phyloP scores from a whole-genome alignment of 2,888 invertebrate genomes.

The Epiblema foenella region DNA sequence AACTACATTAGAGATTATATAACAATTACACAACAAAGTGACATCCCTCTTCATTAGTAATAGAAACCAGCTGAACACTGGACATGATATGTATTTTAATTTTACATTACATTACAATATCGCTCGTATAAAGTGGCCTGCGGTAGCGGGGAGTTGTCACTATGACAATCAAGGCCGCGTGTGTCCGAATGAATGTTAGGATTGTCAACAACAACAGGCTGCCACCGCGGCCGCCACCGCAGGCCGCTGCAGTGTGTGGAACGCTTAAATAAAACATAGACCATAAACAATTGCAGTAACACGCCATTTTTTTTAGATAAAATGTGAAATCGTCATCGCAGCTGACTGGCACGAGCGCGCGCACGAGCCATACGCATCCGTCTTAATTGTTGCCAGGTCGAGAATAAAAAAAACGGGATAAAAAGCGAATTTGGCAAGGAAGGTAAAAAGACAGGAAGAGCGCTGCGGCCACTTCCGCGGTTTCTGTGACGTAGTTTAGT shows the following conservation, averaged over 20 bases:
- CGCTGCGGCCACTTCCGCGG: slow-evolving; percentile 82
- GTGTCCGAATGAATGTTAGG: no score
- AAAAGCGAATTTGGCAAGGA: slow-evolving; percentile 76
- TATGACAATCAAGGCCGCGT: no score
- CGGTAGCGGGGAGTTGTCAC: no score
- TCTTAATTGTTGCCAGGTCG: slow-evolving; percentile 62
- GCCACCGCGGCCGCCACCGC: no score
- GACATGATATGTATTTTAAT: no score
- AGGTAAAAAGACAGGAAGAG: slow-evolving; percentile 79
- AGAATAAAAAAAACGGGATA: slow-evolving; percentile 67
- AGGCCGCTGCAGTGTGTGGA: no score
- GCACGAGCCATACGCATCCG: slow-evolving; percentile 76
- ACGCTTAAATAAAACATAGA: slow-evolving; percentile 46
- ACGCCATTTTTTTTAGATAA: slow-evolving; percentile 45
- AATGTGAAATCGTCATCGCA: slow-evolving; percentile 65
- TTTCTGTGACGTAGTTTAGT: slow-evolving; percentile 54
- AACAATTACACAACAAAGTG: no score
- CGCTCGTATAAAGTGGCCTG: no score
- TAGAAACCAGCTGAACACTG: background rate
- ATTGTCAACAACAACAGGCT: no score
- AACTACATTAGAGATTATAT: no score
- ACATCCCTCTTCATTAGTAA: background rate
- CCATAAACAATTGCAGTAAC: slow-evolving; percentile 49
- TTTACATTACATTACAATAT: background rate
- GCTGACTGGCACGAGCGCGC: slow-evolving; percentile 59